These are phyloP conservation scores for Melipona bicolor DNA, from an alignment of 2,888 invertebrate genomes.

Conservation along the genomic window DNA sequence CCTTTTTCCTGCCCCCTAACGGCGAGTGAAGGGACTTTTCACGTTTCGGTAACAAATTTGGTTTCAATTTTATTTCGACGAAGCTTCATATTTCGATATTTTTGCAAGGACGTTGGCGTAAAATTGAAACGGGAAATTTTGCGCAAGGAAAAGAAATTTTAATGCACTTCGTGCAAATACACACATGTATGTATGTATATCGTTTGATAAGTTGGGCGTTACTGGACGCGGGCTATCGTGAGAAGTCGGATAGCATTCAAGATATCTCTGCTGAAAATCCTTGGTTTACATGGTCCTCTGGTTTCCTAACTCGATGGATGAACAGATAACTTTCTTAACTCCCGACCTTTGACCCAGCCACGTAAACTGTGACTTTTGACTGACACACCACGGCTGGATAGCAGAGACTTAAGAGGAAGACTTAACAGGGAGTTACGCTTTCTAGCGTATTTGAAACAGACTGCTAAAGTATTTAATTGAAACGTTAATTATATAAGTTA, in stretches of 20 bases:
- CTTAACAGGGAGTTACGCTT: not conserved
- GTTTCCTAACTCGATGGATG: slow-evolving; percentile 20
- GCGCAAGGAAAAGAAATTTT: too few species aligned
- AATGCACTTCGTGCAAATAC: too few species aligned
- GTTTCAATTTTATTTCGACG: too few species aligned
- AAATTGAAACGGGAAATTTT: too few species aligned
- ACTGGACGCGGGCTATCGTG: not conserved
- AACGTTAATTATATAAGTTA: not conserved
- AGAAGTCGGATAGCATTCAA: not conserved
- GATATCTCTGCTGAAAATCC: slow-evolving; percentile 5
- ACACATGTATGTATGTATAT: not conserved
- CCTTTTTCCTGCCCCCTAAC: too few species aligned
- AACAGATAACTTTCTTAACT: slow-evolving; percentile 37
- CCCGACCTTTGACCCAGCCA: slow-evolving; percentile 8
- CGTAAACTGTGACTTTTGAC: slow-evolving; percentile 16
- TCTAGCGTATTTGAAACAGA: not conserved
- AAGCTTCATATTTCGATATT: too few species aligned
- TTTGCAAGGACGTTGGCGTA: too few species aligned
- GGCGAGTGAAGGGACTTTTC: too few species aligned
- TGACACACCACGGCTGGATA: not conserved
- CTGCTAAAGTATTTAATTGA: not conserved
- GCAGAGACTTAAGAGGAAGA: not conserved
- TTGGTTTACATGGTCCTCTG: slow-evolving; percentile 7
- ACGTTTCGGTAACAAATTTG: too few species aligned
- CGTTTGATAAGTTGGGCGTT: not conserved